Base-by-base conservation (phyloP, 2,888 invertebrate genomes). In the Troides helena region DNA sequence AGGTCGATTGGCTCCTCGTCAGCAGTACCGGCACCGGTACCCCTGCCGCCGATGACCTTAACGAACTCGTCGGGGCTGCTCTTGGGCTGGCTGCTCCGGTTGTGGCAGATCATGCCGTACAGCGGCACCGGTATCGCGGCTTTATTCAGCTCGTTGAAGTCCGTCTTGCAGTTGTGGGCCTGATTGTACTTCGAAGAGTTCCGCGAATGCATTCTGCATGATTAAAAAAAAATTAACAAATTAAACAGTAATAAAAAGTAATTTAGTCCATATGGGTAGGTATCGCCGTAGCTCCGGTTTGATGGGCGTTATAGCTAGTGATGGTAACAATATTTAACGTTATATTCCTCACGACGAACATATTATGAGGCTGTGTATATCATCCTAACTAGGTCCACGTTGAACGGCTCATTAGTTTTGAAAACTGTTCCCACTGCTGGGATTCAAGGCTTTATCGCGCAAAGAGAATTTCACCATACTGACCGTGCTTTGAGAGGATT, bases 1-100 rank as follows among this genome's bases (percentile, higher is more conserved):
- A 89, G 77, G 72, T 90, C 90, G 12, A 90, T 89, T 1, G 89
- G 89, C 23, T 75, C 72, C 18, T 82, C 80, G 17, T 73, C 65
- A 39, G 72, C 8, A 65, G 71, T 5, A 57, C 64, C n/a, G 30
- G 57, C 21, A 64, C 65, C 67, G 30, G 57, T 23, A 64, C 65
- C 65, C 6, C 17, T 71, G 61, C 65, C 53, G 5, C 36, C 63
- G 21, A 62, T 53, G 0, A 62, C 62, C 36, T 65, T 70, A 5
- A 61, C 64, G 23, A 66, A 65, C 53, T 61, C 71, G 23, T 73
- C 70, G 46, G 65, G 30, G 68, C 72, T 1, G 76, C 71, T 57
- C 53, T 61, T 70, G 1, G 70, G 67, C 56, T 70, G 67, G 30
- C 63, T 60, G 18, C 67, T 67, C 5, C 72, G 58, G 70, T 82